phyloP scores from a whole-genome alignment of 2,888 invertebrate genomes.

The Scaptomyza polygonia region DNA sequence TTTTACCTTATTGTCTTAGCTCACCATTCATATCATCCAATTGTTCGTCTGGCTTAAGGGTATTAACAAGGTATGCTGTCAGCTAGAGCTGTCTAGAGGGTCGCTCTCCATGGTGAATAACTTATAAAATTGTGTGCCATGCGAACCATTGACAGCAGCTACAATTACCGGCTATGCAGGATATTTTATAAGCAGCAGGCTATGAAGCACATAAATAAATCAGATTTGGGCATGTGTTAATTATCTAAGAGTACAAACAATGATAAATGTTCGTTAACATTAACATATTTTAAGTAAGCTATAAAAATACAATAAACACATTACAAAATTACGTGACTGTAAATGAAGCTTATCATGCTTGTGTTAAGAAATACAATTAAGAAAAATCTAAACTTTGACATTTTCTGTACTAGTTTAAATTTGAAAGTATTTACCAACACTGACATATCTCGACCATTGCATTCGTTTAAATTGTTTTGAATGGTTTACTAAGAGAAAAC shows the following conservation, averaged over 20 bases:
- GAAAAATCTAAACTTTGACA: too few relatives aligned
- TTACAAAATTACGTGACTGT: not conserved
- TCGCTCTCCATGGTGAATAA: slow-evolving; percentile 39
- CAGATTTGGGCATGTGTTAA: slow-evolving; percentile 79
- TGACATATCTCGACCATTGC: not conserved
- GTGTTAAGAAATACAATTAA: too few relatives aligned
- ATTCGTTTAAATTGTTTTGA: slow-evolving; percentile 4
- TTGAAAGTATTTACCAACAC: not conserved
- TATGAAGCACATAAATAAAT: slow-evolving; percentile 76
- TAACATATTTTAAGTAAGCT: slow-evolving; percentile 38
- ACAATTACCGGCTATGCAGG: slow-evolving; percentile 57
- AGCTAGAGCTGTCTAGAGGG: slow-evolving; percentile 5
- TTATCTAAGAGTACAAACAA: slow-evolving; percentile 56
- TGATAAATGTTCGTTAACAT: slow-evolving; percentile 26
- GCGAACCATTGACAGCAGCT: slow-evolving; percentile 72
- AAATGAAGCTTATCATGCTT: too few relatives aligned
- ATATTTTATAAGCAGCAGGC: slow-evolving; percentile 33
- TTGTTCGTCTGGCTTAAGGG: not conserved
- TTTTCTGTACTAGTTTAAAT: not conserved
- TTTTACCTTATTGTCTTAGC: not conserved
- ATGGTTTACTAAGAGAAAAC: not conserved
- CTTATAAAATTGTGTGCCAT: slow-evolving; percentile 70
- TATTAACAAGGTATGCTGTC: slow-evolving; percentile 39
- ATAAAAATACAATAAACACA: slow-evolving; percentile 12
- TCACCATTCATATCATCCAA: not conserved